These are phyloP conservation scores for Lucilia sericata DNA, from an alignment of 1,140 invertebrate species.

Conservation along the genomic window DNA sequence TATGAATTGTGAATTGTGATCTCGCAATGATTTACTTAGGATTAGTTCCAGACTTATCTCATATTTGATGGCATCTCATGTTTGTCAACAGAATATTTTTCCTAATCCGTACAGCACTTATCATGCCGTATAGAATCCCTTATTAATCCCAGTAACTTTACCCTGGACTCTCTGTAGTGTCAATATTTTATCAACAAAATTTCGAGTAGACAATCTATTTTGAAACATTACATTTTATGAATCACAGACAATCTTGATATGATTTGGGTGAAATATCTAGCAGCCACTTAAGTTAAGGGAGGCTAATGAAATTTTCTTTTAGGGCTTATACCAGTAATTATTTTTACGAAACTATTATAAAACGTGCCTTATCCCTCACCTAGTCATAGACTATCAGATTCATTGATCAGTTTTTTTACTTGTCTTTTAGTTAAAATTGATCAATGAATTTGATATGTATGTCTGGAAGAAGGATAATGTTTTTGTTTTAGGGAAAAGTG, in stretches of 20 bases:
- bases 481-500: not conserved
- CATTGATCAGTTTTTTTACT: too few relatives aligned
- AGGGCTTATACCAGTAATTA: slow-evolving; percentile 1
- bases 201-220: not conserved
- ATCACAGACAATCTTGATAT: not conserved
- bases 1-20: too few relatives aligned
- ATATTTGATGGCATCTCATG: too few relatives aligned
- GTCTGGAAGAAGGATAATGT: not conserved
- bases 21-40: too few relatives aligned
- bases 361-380: too few relatives aligned
- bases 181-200: not conserved
- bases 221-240: not conserved
- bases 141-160: too few relatives aligned
- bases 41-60: too few relatives aligned
- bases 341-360: not conserved
- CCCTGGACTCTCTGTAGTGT: not conserved
- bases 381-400: too few relatives aligned
- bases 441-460: not conserved
- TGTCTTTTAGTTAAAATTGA: not conserved
- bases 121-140: too few relatives aligned
- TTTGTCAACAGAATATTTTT: too few relatives aligned
- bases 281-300: slow-evolving; percentile 6
- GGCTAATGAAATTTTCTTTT: not conserved
- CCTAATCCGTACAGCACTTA: too few relatives aligned
- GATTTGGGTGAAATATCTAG: not conserved